Evolutionary conservation across 2,888 invertebrate genomes (phyloP).

Genomic region (Drosophila pseudotalamancana): DNA sequence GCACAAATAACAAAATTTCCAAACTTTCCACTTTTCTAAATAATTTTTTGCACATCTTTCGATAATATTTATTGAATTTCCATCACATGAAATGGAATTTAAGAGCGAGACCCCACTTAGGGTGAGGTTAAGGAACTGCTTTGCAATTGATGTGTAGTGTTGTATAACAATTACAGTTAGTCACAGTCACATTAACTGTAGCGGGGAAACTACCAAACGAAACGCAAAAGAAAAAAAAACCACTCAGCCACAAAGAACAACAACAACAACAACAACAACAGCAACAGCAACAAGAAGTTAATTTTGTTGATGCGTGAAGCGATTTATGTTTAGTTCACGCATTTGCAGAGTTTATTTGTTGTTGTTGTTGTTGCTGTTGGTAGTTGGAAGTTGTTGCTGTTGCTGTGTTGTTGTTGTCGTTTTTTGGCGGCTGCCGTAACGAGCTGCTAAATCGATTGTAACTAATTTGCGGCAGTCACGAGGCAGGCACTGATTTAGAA

Average conservation of each 20-base stretch:
- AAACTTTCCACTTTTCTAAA: neutral
- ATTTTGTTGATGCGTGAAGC: constrained; percentile 74
- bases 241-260: neutral
- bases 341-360: constrained; percentile 43
- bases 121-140: constrained; percentile 4
- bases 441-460: constrained; percentile 79
- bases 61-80: constrained; percentile 6
- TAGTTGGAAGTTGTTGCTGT: constrained; percentile 22
- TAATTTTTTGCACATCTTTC: neutral
- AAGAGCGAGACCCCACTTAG: neutral
- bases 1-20: neutral
- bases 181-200: constrained; percentile 34
- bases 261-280: neutral
- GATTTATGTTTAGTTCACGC: constrained; percentile 62
- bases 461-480: constrained; percentile 75
- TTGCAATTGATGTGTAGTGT: constrained; percentile 29
- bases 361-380: constrained; percentile 17
- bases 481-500: constrained; percentile 61
- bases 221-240: neutral
- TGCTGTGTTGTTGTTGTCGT: constrained; percentile 23
- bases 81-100: constrained; percentile 1
- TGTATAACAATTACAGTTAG: constrained; percentile 50
- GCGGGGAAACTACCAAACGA: neutral
- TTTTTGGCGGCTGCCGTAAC: constrained; percentile 65
- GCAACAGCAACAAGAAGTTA: constrained; percentile 36